Evolutionary conservation across 2,113 vertebrate genomes (phyloP).

Genomic region (Eira barbara): DNA sequence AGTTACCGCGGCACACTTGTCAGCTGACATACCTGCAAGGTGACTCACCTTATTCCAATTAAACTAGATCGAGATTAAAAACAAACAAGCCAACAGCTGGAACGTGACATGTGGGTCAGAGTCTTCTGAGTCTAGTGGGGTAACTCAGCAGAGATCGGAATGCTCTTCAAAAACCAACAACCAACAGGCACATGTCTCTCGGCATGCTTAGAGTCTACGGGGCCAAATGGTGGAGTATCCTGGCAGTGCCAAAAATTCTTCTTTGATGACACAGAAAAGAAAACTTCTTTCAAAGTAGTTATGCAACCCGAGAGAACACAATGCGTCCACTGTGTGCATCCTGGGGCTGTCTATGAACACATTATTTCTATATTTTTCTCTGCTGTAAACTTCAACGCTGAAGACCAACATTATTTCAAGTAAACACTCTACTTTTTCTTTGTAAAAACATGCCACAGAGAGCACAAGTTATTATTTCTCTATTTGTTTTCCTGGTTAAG

Average conservation of each 20-base stretch:
- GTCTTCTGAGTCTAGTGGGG: not conserved
- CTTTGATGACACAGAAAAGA: constrained; percentile 51
- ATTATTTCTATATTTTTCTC: constrained; percentile 47
- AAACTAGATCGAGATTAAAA: constrained; percentile 32
- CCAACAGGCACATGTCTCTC: not conserved
- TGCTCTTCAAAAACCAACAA: constrained; percentile 41
- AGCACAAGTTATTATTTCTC: not conserved
- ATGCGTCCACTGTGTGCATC: not conserved
- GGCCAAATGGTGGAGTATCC: not conserved
- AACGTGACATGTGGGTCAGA: constrained; percentile 37
- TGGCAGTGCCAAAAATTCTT: constrained; percentile 30
- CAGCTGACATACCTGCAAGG: not conserved
- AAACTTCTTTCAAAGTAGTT: constrained; percentile 51
- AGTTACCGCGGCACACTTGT: constrained; percentile 39
- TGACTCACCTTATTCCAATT: constrained; percentile 42
- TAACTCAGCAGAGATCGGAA: constrained; percentile 11
- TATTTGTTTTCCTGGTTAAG: not conserved
- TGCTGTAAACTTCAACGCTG: not conserved
- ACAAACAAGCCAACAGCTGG: constrained; percentile 37
- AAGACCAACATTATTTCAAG: constrained; percentile 20
- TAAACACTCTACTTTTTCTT: not conserved
- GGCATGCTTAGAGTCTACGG: not conserved
- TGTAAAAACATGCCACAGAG: not conserved
- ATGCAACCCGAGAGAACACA: not conserved
- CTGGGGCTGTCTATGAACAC: not conserved